phyloP scores from a whole-genome alignment of 2,888 invertebrate genomes.

The Nemotelus pantherinus region DNA sequence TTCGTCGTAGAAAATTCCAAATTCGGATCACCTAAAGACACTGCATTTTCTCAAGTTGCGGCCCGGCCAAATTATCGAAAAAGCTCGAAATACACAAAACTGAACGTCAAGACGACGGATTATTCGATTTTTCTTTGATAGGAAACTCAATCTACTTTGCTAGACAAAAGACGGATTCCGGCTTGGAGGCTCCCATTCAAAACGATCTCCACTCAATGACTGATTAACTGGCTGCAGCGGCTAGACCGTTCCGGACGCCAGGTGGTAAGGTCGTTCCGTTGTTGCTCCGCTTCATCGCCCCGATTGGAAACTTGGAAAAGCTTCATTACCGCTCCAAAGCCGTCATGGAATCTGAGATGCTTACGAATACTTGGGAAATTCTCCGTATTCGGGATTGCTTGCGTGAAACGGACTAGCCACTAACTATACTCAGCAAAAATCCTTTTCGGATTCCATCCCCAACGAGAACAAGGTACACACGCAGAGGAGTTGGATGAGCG shows the following conservation, averaged over 20 bases:
- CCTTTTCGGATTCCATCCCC: not conserved
- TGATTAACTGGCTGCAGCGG: conserved; percentile 47
- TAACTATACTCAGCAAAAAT: not conserved
- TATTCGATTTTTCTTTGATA: too few species aligned
- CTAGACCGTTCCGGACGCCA: conserved; percentile 44
- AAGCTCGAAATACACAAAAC: too few species aligned
- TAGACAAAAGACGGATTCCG: conserved; percentile 28
- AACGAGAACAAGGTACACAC: too few species aligned
- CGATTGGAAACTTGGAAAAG: conserved; percentile 11
- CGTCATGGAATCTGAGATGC: not conserved
- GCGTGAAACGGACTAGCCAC: conserved; percentile 1
- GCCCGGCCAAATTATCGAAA: too few species aligned
- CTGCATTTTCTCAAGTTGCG: too few species aligned
- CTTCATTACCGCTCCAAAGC: conserved; percentile 22
- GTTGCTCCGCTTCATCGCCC: conserved; percentile 3
- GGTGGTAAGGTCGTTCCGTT: conserved; percentile 45
- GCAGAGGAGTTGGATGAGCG: too few species aligned
- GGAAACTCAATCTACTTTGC: too few species aligned
- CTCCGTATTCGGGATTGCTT: not conserved
- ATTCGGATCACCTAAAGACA: too few species aligned
- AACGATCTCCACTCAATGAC: conserved; percentile 49
- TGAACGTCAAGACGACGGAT: too few species aligned
- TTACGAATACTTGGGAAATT: conserved; percentile 1
- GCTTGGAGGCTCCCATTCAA: conserved; percentile 44
- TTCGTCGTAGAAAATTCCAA: too few species aligned